Evolutionary conservation across 2,888 invertebrate species (phyloP), one percentile per base, ranked within the genome.

Genomic region (Caenorhabditis imperialis): DNA sequence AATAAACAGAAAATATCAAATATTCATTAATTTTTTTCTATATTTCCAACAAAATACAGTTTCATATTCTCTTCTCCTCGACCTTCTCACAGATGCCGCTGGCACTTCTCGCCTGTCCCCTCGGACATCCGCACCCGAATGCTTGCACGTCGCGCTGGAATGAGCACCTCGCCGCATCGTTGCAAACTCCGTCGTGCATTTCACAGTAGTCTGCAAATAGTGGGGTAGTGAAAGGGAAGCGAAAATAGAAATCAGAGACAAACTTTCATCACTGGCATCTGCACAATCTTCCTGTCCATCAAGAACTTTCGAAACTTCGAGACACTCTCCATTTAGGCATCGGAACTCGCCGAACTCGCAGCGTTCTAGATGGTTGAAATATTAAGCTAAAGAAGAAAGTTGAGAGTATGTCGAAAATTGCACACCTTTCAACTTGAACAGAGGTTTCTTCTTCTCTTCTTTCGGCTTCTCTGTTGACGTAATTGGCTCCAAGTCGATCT

Each of bases 281-380:
- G 37, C 38, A 50, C 84, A 84, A 53, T 84, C 78, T 12, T 78
- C 65, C 12, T 67, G 60, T 23, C 81, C 83, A 22, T 84, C 80
- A n/a, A 83, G 33, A 14, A 84, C 79, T 30, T 22, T 48, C n/a
- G 38, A 30, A 4, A 71, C 70, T 5, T 60, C 60, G 0, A 83
- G 55, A 55, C 84, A 84, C 37, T 78, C 75, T n/a, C 81, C 81
- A 53, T 71, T 71, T 7, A 51, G 33, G 57, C 84, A 84, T 16
- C 76, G 77, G 72, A 81, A 84, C 48, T 81, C 71, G 16, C 74
- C 79, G 12, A 65, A 45, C 5, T 77, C 75, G 44, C 82, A 82
- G n/a, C 60, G 40, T 55, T 62, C 58, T 45, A 78, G 42, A 50
- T 71, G 25, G 12, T 44, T n/a, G 3, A 58, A n/a, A n/a, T n/a